phyloP scores from a whole-genome alignment of 2,888 invertebrate species.

The Meiosimyza platycephala region DNA sequence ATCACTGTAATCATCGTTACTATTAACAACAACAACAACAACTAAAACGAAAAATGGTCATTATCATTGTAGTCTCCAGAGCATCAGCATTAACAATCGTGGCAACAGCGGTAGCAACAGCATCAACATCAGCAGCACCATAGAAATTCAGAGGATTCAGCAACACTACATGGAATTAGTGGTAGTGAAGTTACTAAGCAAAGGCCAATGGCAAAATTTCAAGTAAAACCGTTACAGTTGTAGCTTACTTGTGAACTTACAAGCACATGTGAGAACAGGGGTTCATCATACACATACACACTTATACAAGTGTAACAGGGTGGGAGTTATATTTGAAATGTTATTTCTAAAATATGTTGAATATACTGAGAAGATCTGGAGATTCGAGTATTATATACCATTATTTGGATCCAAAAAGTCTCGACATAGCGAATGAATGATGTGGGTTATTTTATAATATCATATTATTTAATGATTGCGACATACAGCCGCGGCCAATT shows the following conservation, averaged over 20 bases:
- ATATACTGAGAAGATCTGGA: too few relatives aligned
- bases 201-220: background rate
- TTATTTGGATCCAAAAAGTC: too few relatives aligned
- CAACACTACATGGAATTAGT: background rate
- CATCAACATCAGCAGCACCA: background rate
- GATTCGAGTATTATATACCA: too few relatives aligned
- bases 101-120: background rate
- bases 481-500: too few relatives aligned
- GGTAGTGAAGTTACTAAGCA: background rate
- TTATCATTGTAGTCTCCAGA: background rate
- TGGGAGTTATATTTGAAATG: too few relatives aligned
- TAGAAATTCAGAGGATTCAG: background rate
- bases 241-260: background rate
- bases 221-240: background rate
- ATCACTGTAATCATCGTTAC: conserved; percentile 3
- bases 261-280: background rate
- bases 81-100: background rate
- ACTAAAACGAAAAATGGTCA: background rate
- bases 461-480: too few relatives aligned
- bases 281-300: too few relatives aligned
- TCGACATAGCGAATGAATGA: too few relatives aligned
- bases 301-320: too few relatives aligned
- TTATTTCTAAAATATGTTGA: too few relatives aligned
- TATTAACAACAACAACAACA: background rate
- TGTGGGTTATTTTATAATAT: too few relatives aligned